Evolutionary conservation across 2,797 vertebrate species (phyloP).

Genomic region (Sylvia borin): DNA sequence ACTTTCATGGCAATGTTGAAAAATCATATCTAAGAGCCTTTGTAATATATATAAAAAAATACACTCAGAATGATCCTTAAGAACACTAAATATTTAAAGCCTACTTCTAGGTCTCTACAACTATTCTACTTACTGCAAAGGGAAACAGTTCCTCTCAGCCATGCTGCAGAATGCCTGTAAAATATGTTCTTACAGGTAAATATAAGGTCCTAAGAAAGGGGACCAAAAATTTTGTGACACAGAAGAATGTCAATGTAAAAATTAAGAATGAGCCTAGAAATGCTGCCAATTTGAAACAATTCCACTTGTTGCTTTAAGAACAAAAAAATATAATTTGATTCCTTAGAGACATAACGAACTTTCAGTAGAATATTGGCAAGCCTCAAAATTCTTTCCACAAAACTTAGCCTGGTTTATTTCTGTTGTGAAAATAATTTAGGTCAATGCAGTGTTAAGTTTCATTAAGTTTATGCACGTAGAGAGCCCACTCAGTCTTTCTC

Average conservation of each 20-base stretch:
- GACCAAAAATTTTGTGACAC: background rate
- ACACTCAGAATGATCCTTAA: background rate
- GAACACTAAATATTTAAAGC: background rate
- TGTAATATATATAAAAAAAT: background rate
- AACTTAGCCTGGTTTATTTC: background rate
- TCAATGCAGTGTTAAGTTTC: background rate
- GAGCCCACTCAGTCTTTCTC: background rate
- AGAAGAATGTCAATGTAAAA: background rate
- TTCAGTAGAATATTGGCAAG: background rate
- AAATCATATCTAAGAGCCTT: background rate
- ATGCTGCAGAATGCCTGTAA: background rate
- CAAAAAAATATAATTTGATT: background rate
- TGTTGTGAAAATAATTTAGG: constrained; percentile 1
- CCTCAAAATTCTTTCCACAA: background rate
- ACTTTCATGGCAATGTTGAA: background rate
- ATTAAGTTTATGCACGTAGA: background rate
- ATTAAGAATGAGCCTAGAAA: background rate
- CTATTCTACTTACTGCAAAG: background rate
- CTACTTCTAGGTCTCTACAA: background rate
- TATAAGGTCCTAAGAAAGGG: background rate
- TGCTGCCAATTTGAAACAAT: background rate
- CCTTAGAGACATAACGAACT: background rate
- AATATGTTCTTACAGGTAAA: background rate
- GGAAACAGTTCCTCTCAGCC: background rate
- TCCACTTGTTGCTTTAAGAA: background rate